These are phyloP conservation scores for Melipona beecheii DNA, from an alignment of 2,888 invertebrate species.

Conservation along the genomic window DNA sequence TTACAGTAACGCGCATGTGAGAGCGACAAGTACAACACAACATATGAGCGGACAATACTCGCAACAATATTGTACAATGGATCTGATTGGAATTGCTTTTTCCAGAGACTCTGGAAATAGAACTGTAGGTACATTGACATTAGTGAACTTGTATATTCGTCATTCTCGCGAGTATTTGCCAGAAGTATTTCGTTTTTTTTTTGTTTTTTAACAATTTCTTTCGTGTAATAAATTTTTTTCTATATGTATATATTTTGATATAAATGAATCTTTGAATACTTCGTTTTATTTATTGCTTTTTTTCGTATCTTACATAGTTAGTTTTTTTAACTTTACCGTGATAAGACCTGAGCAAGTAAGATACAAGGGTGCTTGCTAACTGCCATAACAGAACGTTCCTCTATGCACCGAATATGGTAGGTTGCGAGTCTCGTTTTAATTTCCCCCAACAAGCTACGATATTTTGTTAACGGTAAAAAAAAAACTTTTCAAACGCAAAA, in stretches of 20 bases:
- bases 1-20: constrained; percentile 84
- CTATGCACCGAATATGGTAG: constrained; percentile 19
- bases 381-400: constrained; percentile 15
- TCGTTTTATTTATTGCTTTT: constrained; percentile 16
- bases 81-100: constrained; percentile 84
- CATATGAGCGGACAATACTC: constrained; percentile 83
- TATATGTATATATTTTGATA: neutral
- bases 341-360: constrained; percentile 14
- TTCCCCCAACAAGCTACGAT: neutral
- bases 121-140: constrained; percentile 81
- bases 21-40: constrained; percentile 83
- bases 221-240: neutral
- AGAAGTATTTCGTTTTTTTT: constrained; percentile 51
- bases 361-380: constrained; percentile 68
- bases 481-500: neutral
- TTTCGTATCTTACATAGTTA: neutral
- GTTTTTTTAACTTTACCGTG: constrained; percentile 21
- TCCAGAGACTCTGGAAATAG: constrained; percentile 85
- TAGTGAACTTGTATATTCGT: constrained; percentile 74
- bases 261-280: constrained; percentile 16
- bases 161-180: constrained; percentile 67
- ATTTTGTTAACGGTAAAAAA: neutral
- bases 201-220: constrained; percentile 4
- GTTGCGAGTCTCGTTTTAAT: constrained; percentile 17
- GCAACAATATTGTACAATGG: constrained; percentile 83